phyloP scores from a whole-genome alignment of 1,140 invertebrate genomes.

The Parapsyche elsis region DNA sequence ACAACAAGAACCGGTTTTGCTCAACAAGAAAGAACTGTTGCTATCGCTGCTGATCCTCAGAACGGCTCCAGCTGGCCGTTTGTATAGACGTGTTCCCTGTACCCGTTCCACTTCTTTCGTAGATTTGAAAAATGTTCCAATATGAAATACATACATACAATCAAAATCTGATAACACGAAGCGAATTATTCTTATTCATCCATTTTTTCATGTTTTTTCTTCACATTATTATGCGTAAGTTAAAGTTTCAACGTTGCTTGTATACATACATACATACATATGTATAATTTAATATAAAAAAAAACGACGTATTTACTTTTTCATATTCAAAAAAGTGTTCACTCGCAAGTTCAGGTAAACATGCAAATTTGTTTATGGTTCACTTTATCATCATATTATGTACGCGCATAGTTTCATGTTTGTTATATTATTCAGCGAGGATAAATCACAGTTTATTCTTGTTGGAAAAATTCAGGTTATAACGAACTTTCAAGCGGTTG shows the following conservation, averaged over 20 bases:
- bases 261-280: too few relatives aligned
- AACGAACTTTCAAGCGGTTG: neutral
- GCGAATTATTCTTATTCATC: too few relatives aligned
- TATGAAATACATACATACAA: too few relatives aligned
- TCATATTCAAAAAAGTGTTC: neutral
- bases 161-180: too few relatives aligned
- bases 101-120: neutral
- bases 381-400: too few relatives aligned
- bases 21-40: neutral
- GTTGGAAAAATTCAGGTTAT: neutral
- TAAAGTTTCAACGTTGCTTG: too few relatives aligned
- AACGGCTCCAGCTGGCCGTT: neutral
- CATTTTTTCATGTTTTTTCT: too few relatives aligned
- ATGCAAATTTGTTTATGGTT: neutral
- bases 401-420: too few relatives aligned
- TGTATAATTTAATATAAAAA: too few relatives aligned
- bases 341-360: neutral
- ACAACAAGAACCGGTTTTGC: slow-evolving; percentile 31
- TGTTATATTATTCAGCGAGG: neutral
- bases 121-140: neutral
- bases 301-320: too few relatives aligned
- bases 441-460: neutral
- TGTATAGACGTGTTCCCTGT: neutral
- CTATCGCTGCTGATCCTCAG: neutral
- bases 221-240: too few relatives aligned